phyloP scores from a whole-genome alignment of 1,140 invertebrate species.

The Probaryconus sp. region DNA sequence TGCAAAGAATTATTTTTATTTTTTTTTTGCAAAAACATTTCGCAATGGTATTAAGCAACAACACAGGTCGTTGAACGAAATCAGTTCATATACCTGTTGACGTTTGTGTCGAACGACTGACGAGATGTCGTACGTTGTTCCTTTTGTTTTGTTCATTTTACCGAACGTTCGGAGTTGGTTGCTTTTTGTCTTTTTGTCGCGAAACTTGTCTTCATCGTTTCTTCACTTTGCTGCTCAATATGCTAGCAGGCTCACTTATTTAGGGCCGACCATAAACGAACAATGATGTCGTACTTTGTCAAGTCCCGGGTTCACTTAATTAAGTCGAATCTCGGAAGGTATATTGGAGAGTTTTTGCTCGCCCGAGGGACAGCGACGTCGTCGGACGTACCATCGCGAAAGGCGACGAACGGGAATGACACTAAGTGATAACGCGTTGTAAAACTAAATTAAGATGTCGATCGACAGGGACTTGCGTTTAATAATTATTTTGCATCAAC shows the following conservation, averaged over 20 bases:
- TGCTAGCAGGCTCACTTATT: constrained; percentile 68
- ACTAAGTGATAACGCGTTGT: constrained; percentile 22
- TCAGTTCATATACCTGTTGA: constrained; percentile 27
- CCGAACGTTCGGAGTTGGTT: no score
- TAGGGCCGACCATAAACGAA: constrained; percentile 70
- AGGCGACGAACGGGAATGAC: constrained; percentile 27
- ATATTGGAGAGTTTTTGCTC: constrained; percentile 59
- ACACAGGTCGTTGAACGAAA: constrained; percentile 13
- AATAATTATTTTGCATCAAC: no score
- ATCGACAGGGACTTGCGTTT: neutral
- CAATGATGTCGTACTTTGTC: constrained; percentile 75
- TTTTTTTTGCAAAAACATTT: no score
- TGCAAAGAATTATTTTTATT: no score
- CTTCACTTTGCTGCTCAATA: constrained; percentile 67
- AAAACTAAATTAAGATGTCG: constrained; percentile 23
- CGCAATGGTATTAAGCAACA: constrained; percentile 3
- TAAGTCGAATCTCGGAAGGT: constrained; percentile 71
- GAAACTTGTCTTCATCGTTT: constrained; percentile 65
- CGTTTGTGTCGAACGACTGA: constrained; percentile 62
- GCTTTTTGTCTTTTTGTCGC: constrained; percentile 49
- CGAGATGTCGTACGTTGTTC: constrained; percentile 52
- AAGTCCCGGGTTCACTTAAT: constrained; percentile 69
- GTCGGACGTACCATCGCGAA: neutral
- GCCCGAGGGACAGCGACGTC: constrained; percentile 15
- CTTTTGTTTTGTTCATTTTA: constrained; percentile 3